phyloP scores from a whole-genome alignment of 2,888 invertebrate species.

The Drosophila incognita region DNA sequence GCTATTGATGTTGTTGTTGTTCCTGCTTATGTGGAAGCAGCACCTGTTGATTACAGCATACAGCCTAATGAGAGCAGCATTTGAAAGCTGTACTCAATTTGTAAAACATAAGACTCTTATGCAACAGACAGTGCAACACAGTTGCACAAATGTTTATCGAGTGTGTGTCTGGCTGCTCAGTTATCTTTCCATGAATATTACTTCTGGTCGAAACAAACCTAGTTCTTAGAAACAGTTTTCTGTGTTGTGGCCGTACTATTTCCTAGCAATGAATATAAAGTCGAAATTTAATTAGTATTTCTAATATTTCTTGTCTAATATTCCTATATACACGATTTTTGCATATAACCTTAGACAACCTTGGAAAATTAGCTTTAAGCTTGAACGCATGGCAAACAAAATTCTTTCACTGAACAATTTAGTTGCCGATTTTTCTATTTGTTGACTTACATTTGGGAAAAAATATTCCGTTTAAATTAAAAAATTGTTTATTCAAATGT shows the following conservation, averaged over 20 bases:
- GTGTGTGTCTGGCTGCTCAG: background rate
- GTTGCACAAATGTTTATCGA: background rate
- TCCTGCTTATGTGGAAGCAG: slow-evolving; percentile 23
- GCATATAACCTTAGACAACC: no score
- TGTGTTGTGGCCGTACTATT: background rate
- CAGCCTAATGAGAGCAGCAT: background rate
- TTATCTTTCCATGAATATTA: no score
- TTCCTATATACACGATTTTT: background rate
- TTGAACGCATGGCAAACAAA: background rate
- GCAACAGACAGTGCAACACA: background rate
- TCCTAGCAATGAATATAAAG: background rate
- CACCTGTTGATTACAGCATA: slow-evolving; percentile 30
- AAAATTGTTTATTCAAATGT: background rate
- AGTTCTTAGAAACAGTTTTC: no score
- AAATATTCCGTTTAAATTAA: background rate
- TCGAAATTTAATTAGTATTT: background rate
- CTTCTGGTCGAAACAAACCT: background rate
- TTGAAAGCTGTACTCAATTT: slow-evolving; percentile 8
- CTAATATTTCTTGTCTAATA: background rate
- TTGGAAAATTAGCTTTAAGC: background rate
- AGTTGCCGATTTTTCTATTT: accelerated
- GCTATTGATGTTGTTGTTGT: slow-evolving; percentile 3
- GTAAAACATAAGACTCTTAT: background rate
- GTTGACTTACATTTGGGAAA: no score
- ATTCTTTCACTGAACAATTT: background rate